A percentile compares a stretch with the other conserved stretches of the same genome.
Evolutionary conservation across 2,888 invertebrate species (phyloP).

Genomic region (Watsonalla binaria): DNA sequence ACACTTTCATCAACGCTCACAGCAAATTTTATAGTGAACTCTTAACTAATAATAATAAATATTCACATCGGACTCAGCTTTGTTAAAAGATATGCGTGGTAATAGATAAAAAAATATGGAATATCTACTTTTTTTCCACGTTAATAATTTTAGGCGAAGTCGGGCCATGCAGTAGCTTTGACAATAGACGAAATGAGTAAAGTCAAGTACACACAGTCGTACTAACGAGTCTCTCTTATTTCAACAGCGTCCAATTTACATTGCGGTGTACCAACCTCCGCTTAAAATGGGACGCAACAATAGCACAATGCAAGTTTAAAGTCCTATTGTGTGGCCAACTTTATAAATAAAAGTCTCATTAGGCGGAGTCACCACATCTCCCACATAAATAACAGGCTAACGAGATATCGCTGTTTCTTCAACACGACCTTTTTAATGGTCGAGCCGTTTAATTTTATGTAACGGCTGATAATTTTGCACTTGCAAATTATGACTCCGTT

Average conservation of each 20-base stretch:
- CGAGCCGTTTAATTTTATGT: constrained; percentile 30
- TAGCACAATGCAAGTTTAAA: constrained; percentile 71
- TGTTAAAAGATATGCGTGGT: too few relatives aligned
- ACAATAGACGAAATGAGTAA: constrained; percentile 33
- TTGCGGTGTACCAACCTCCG: constrained; percentile 63
- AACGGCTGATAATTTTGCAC: constrained; percentile 20
- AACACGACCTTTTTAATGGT: constrained; percentile 28
- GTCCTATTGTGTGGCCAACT: constrained; percentile 64
- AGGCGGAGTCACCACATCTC: constrained; percentile 58
- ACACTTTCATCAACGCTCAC: too few relatives aligned
- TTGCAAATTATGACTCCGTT: too few relatives aligned
- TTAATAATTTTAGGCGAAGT: constrained; percentile 12
- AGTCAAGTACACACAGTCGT: constrained; percentile 40
- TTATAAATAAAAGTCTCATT: constrained; percentile 76
- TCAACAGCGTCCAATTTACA: constrained; percentile 67
- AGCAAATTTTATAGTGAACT: too few relatives aligned
- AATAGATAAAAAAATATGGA: neutral
- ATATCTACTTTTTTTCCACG: neutral
- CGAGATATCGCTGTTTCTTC: constrained; percentile 43
- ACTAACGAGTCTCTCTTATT: constrained; percentile 56
- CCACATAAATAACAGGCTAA: constrained; percentile 58
- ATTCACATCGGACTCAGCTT: too few relatives aligned
- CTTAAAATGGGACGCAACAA: constrained; percentile 72
- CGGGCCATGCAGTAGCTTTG: constrained; percentile 8
- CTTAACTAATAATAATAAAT: too few relatives aligned